phyloP scores from a whole-genome alignment of 2,113 vertebrate genomes.

The Pseudopipra pipra region DNA sequence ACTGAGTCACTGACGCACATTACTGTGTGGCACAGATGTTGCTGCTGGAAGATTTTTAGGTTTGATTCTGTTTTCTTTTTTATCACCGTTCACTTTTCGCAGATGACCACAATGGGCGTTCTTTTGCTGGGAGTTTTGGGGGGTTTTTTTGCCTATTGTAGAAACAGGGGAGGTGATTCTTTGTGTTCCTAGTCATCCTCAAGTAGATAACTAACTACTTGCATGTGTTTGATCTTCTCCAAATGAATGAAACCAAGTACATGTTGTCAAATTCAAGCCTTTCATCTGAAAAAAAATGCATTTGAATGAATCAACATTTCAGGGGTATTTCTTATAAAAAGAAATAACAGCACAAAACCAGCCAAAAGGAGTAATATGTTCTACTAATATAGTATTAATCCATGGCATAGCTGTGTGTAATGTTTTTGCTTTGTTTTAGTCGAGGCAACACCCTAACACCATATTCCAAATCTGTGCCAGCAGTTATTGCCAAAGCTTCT shows the following conservation, averaged over 20 bases:
- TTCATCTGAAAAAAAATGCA: background rate
- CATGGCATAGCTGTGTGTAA: background rate
- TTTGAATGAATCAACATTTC: background rate
- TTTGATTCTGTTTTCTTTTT: background rate
- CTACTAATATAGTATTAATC: background rate
- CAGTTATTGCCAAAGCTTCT: slow-evolving; percentile 75
- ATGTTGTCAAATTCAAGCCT: background rate
- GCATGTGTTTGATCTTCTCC: background rate
- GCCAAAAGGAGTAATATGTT: background rate
- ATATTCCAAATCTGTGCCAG: slow-evolving; percentile 75
- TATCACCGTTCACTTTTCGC: background rate
- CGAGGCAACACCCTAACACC: slow-evolving; percentile 59
- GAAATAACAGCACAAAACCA: background rate
- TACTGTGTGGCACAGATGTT: background rate
- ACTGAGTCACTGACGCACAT: background rate
- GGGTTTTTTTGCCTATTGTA: background rate
- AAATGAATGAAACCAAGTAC: background rate
- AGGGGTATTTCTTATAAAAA: background rate
- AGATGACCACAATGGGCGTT: background rate
- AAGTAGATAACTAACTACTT: background rate
- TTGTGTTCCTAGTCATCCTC: background rate
- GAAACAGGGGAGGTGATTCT: background rate
- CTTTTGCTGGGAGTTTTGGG: background rate
- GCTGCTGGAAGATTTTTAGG: background rate
- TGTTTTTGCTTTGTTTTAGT: slow-evolving; percentile 56